These are phyloP conservation scores for Coremacera marginata DNA, from an alignment of 2,888 invertebrate genomes.

Conservation along the genomic window DNA sequence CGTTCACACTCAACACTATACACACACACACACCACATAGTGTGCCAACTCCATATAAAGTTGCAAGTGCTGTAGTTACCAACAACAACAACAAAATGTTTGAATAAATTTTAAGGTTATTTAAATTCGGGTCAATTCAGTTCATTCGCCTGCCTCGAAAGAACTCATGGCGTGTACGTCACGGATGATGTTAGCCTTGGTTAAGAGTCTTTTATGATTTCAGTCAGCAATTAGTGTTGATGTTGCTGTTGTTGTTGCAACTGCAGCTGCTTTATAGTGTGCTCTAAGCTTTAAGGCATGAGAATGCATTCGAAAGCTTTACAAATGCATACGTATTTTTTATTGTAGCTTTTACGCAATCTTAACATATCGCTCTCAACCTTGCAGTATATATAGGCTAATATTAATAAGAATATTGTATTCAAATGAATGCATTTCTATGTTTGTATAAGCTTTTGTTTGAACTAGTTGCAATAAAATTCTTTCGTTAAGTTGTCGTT, in stretches of 20 bases:
- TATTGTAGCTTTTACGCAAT: too few species aligned
- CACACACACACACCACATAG: neutral
- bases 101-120: slow-evolving; percentile 57
- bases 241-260: slow-evolving; percentile 32
- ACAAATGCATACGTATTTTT: too few species aligned
- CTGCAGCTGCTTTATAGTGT: neutral
- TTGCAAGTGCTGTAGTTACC: neutral
- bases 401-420: too few species aligned
- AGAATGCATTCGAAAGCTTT: neutral
- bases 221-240: slow-evolving; percentile 20
- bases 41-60: too few species aligned
- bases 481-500: too few species aligned
- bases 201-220: slow-evolving; percentile 26
- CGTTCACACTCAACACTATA: slow-evolving; percentile 6
- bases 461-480: too few species aligned
- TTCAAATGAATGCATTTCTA: too few species aligned
- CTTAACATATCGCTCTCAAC: too few species aligned
- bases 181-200: slow-evolving; percentile 55
- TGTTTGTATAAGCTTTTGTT: too few species aligned
- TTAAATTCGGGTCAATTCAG: slow-evolving; percentile 68
- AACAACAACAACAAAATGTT: slow-evolving; percentile 5
- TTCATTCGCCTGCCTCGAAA: slow-evolving; percentile 63
- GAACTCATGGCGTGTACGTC: slow-evolving; percentile 51
- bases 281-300: neutral
- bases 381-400: too few species aligned